A percentile compares a stretch with the other conserved stretches of the same genome.
These are phyloP conservation scores for Cetonia aurata DNA, from an alignment of 2,888 invertebrate species.

Conservation along the genomic window DNA sequence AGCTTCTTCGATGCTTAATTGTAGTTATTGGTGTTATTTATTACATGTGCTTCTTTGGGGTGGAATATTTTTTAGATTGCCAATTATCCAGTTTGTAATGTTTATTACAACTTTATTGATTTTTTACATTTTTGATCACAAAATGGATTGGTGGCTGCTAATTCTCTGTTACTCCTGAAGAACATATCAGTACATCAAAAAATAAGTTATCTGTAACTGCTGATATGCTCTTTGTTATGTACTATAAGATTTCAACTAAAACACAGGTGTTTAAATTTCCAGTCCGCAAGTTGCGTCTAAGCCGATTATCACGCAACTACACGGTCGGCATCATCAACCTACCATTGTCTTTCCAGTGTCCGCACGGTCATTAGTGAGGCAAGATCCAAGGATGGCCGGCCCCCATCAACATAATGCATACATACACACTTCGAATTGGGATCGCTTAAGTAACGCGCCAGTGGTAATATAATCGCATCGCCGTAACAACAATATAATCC, in stretches of 20 bases:
- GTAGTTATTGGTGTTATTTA: too few relatives aligned
- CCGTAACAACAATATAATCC: slow-evolving; percentile 47
- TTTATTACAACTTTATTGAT: too few relatives aligned
- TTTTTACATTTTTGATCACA: too few relatives aligned
- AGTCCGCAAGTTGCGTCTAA: slow-evolving; percentile 84
- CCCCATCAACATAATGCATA: not conserved
- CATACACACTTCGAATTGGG: slow-evolving; percentile 25
- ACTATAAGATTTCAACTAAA: not conserved
- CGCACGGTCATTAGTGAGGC: slow-evolving; percentile 25
- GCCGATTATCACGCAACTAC: slow-evolving; percentile 85
- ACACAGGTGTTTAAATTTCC: slow-evolving; percentile 61
- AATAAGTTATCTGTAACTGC: too few relatives aligned
- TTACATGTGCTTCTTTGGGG: too few relatives aligned
- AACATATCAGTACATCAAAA: too few relatives aligned
- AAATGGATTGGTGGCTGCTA: too few relatives aligned
- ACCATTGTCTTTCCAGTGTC: slow-evolving; percentile 61
- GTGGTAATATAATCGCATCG: slow-evolving; percentile 13
- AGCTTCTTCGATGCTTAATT: too few relatives aligned
- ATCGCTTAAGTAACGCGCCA: slow-evolving; percentile 15
- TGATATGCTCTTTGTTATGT: slow-evolving; percentile 10
- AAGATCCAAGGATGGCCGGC: slow-evolving; percentile 2
- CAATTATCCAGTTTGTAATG: too few relatives aligned
- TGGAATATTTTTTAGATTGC: too few relatives aligned
- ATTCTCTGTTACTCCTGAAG: too few relatives aligned
- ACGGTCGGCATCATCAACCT: slow-evolving; percentile 77